Base-by-base conservation (phyloP, 92 coral and sea anemone genomes). In the Zoanthus gigantus region DNA sequence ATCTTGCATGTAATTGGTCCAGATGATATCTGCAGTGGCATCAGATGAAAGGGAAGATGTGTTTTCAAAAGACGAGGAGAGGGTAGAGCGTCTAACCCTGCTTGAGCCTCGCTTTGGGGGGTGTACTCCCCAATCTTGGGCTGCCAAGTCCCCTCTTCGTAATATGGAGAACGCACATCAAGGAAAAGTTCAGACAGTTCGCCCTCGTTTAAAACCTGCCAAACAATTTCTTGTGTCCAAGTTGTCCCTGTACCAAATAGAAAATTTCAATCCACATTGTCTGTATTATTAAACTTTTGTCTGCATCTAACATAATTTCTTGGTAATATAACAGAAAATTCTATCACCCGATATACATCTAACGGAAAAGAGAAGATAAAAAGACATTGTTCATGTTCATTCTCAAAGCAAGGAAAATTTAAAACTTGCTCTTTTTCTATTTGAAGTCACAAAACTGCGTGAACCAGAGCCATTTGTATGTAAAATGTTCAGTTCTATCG, bases 31-130 rank as follows among this genome's bases (percentile, higher is more conserved):
- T 34, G 67, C 29, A 6, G 4, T 17, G 82, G 68, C 69, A 77
- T 77, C 68, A 77, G 45, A n/a, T 77, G 82, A 77, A 77, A 77
- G 13, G 68, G 82, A 9, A 77, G 48, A 28, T 77, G 82, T n/a
- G 82, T 77, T 56, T 77, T 77, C 67, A 77, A 53, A 66, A 77
- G 15, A 6, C 82, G 82, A 53, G 82, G 82, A 2, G 82, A 77
- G 5, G 82, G 69, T 9, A 77, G 8, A 67, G 82, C 46, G 23
- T 77, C 82, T 28, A 77, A 29, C 5, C 11, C 68, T 77, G 42
- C 16, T 57, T 77, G 82, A 44, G 28, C 69, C 28, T 18, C 9
- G 17, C 44, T 13, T 10, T 77, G 57, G 4, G 6, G 11, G 14
- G 34, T 5, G 17, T 12, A 77, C 15, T 32, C 0, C 32, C 17